Conservation (phyloP, 2,113 vertebrate genomes). For the Oryzias woworae region DNA sequence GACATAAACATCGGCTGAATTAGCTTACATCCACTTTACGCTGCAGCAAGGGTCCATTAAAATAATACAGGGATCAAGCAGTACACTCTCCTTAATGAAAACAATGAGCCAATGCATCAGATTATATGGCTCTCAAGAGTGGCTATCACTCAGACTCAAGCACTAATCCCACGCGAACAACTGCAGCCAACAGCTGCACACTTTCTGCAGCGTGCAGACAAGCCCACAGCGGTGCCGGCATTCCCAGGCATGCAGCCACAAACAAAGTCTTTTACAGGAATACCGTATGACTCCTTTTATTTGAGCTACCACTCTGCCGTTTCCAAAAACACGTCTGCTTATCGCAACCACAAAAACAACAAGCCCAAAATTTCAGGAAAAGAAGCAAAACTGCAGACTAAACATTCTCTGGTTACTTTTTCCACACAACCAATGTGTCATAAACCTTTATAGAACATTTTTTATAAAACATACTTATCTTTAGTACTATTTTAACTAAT, state of each 20-base stretch:
- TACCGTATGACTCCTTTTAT: too few relatives aligned
- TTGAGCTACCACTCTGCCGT: too few relatives aligned
- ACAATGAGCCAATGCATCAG: slow-evolving; percentile 66
- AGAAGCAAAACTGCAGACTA: too few relatives aligned
- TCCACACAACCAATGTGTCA: too few relatives aligned
- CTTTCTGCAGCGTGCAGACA: slow-evolving; percentile 54
- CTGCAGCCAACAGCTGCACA: slow-evolving; percentile 68
- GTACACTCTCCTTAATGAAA: slow-evolving; percentile 73
- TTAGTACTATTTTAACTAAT: too few relatives aligned
- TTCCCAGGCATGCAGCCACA: slow-evolving; percentile 28
- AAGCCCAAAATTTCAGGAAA: too few relatives aligned
- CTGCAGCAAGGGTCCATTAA: slow-evolving; percentile 14
- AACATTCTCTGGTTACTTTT: too few relatives aligned
- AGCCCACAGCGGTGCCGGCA: slow-evolving; percentile 23
- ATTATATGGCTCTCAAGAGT: slow-evolving; percentile 55
- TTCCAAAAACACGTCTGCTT: too few relatives aligned
- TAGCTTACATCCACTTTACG: slow-evolving; percentile 38
- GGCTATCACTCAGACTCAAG: slow-evolving; percentile 63
- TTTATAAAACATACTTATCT: too few relatives aligned
- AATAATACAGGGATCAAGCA: slow-evolving; percentile 48
- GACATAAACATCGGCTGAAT: slow-evolving; percentile 29
- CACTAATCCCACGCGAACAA: slow-evolving; percentile 67
- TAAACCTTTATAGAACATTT: too few relatives aligned
- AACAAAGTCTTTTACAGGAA: slow-evolving; percentile 4
- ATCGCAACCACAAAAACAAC: too few relatives aligned